Conservation (phyloP, 2,888 invertebrate species). For the Rhyacophila evoluta region DNA sequence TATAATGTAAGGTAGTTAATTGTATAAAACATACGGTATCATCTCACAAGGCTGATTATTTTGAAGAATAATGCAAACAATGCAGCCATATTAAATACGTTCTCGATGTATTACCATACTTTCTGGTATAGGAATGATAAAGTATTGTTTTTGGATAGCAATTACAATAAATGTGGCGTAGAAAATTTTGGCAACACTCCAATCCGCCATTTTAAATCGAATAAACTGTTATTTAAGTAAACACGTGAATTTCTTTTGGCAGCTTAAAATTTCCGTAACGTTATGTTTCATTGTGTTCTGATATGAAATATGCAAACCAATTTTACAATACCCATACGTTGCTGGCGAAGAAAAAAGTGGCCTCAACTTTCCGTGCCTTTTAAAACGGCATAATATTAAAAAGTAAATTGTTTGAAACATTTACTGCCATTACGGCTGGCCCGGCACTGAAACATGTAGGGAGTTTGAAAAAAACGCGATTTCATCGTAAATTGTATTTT, state of each 20-base stretch:
- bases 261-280: background rate
- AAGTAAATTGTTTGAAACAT: constrained; percentile 28
- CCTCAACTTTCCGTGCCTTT: constrained; percentile 26
- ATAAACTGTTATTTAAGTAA: background rate
- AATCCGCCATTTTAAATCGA: background rate
- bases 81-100: too few relatives aligned
- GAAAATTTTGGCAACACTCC: background rate
- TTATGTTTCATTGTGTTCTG: background rate
- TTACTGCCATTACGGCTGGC: constrained; percentile 30
- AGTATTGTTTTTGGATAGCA: background rate
- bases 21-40: too few relatives aligned
- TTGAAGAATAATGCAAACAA: too few relatives aligned
- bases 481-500: constrained; percentile 54
- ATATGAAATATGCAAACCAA: constrained; percentile 1
- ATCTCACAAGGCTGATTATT: too few relatives aligned
- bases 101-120: too few relatives aligned
- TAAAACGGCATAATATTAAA: constrained; percentile 26
- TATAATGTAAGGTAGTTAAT: too few relatives aligned
- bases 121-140: background rate
- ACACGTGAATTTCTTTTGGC: constrained; percentile 1
- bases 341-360: background rate
- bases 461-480: constrained; percentile 52
- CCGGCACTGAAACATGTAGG: constrained; percentile 25
- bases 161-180: background rate
- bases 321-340: background rate